These are phyloP conservation scores for Sisyra terminalis DNA, from an alignment of 2,888 invertebrate species.

Conservation along the genomic window DNA sequence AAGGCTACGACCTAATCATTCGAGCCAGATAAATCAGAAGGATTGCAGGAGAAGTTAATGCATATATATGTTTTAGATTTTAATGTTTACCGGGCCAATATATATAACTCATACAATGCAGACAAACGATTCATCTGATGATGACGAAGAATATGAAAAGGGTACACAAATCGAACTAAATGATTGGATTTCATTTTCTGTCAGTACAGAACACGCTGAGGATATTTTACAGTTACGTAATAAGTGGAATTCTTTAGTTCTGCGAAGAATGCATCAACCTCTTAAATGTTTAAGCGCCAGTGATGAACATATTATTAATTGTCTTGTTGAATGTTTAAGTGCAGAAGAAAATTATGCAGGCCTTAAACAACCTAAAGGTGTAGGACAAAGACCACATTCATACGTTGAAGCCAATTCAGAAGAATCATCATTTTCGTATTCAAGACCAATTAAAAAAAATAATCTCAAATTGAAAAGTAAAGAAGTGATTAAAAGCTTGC, in stretches of 20 bases:
- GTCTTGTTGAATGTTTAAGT: not conserved
- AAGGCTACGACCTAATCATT: no score
- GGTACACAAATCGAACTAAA: not conserved
- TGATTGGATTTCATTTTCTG: not conserved
- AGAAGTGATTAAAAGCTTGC: no score
- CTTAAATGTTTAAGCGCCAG: not conserved
- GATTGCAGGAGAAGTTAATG: no score
- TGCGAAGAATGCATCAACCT: slow-evolving; percentile 2
- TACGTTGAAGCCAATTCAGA: not conserved
- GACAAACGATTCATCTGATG: not conserved
- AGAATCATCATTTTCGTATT: no score
- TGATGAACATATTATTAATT: not conserved
- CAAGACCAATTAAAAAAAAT: no score
- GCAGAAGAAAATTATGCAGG: not conserved
- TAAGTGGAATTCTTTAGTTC: slow-evolving; percentile 2
- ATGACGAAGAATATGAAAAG: not conserved
- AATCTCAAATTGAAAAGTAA: no score
- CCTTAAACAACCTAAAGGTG: not conserved
- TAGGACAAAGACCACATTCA: slow-evolving; percentile 2
- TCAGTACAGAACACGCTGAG: not conserved
- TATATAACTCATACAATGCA: not conserved
- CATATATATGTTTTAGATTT: not conserved
- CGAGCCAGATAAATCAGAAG: no score
- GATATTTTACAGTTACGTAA: not conserved
- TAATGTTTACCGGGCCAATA: not conserved